Base-by-base conservation (phyloP, 2,113 vertebrate species). In the Halcyon senegalensis region DNA sequence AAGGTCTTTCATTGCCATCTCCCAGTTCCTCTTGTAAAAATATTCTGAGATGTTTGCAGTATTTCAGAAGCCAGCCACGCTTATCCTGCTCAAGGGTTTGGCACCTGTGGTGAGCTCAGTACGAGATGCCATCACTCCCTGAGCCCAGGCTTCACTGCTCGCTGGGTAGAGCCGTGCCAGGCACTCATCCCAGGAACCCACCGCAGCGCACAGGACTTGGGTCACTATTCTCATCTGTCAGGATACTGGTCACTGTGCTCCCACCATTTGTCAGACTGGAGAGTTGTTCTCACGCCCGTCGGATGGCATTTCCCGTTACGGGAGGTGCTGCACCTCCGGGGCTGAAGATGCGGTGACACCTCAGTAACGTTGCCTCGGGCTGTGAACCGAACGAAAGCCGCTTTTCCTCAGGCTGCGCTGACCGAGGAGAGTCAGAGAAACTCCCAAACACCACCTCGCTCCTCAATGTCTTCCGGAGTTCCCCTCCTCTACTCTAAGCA, bases 381-480 rank as follows among this genome's bases (percentile, higher is more conserved):
- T 1, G 51, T 4, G 16, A 16, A 8, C 11, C 41, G 63, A 25
- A 13, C 41, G 63, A 25, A 13, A 23, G 23, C 16, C 10, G 3
- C 14, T 19, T 10, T 20, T 35, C 56, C 59, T 44, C 73, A 5
- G 10, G 1, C 64, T 2, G 66, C 27, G 12, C 21, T 13, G 39
- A 19, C 70, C 1, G 67, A 13, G 55, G 24, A 56, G 24, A 10
- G 11, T 21, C 24, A 51, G 20, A 13, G 9, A 7, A 15, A 18
- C 37, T 60, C 63, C 74, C 59, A 5, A 50, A 31, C 8, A 15
- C 28, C 17, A 10, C 9, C 17, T 48, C 18, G 43, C 13, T 43
- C 10, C 6, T 4, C 5, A 37, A 7, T 1, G 15, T 2, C 35
- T n/a, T 3, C 24, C 20, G 1, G 11, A 21, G 16, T 4, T 13